These are phyloP conservation scores for Zaprionus inermis DNA, from an alignment of 1,140 invertebrate genomes.

Conservation along the genomic window DNA sequence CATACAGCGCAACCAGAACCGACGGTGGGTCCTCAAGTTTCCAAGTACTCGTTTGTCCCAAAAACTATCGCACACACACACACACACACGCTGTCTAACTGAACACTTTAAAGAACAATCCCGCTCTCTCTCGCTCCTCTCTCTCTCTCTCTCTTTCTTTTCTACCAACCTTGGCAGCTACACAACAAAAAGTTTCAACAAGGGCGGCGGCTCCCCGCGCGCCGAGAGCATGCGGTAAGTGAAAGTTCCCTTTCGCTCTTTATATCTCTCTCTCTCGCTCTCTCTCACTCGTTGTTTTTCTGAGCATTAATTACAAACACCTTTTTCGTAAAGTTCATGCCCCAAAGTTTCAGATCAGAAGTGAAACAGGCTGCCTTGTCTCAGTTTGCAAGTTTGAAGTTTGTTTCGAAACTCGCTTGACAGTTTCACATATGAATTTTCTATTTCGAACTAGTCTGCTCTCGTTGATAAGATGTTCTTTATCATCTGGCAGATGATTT, in stretches of 20 bases:
- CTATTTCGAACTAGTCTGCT: too few relatives aligned
- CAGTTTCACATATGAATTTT: too few relatives aligned
- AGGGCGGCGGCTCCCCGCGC: slow-evolving; percentile 92
- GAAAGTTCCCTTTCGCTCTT: slow-evolving; percentile 6
- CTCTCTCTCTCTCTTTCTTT: not conserved
- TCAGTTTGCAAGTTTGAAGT: slow-evolving; percentile 2
- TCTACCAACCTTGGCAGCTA: slow-evolving; percentile 51
- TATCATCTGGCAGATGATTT: too few relatives aligned
- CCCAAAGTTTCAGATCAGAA: not conserved
- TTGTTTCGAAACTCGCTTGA: not conserved
- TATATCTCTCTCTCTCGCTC: not conserved
- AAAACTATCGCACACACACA: slow-evolving; percentile 15
- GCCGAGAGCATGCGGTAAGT: slow-evolving; percentile 92
- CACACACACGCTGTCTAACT: not conserved
- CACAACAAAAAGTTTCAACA: slow-evolving; percentile 85
- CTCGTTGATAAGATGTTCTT: too few relatives aligned
- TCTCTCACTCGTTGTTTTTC: not conserved
- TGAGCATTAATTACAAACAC: slow-evolving; percentile 13
- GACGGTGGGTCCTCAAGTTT: slow-evolving; percentile 62
- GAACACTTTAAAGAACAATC: slow-evolving; percentile 11
- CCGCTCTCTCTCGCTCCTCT: not conserved
- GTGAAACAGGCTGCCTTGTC: not conserved
- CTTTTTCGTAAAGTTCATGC: not conserved
- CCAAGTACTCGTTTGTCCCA: slow-evolving; percentile 32
- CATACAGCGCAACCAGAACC: slow-evolving; percentile 86